Percentiles rank a stretch among this genome's conserved stretches.
These are phyloP conservation scores for Amphimedon queenslandica DNA, from an alignment of 37 sponge, comb jelly and placozoan genomes.

Conservation along the genomic window DNA sequence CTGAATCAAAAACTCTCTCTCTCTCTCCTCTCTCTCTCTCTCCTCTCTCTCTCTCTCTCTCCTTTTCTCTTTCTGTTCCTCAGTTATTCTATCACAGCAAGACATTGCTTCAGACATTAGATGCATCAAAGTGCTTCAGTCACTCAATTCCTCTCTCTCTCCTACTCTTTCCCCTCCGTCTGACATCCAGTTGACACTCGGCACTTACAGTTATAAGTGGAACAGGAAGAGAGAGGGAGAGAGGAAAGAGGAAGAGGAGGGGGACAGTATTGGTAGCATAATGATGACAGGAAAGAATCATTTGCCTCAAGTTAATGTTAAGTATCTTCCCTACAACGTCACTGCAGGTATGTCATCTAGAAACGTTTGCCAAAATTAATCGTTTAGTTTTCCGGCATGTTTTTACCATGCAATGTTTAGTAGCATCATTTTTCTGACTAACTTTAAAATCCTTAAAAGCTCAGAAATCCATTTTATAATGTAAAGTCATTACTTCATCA, in stretches of 20 bases:
- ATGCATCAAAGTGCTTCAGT: neutral
- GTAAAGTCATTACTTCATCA: too few relatives aligned
- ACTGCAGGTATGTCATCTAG: conserved; percentile 33
- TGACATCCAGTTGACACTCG: neutral
- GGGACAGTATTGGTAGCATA: neutral
- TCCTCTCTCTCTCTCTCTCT: neutral
- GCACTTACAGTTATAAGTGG: neutral
- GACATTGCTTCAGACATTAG: neutral
- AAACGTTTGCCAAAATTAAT: too few relatives aligned
- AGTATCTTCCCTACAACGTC: conserved; percentile 9
- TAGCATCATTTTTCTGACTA: too few relatives aligned
- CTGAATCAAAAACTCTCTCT: too few relatives aligned
- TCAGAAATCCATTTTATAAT: too few relatives aligned
- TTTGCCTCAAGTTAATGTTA: conserved; percentile 23
- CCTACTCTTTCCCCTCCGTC: conserved; percentile 5
- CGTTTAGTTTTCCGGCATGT: too few relatives aligned
- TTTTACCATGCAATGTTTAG: too few relatives aligned
- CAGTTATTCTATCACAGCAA: neutral
- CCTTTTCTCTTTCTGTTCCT: too few relatives aligned
- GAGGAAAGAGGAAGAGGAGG: too few relatives aligned
- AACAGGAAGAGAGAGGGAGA: conserved; percentile 1
- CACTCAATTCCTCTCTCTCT: too few relatives aligned
- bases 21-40: too few relatives aligned
- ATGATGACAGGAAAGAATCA: conserved; percentile 10
- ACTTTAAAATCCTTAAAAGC: too few relatives aligned